Base-by-base conservation (phyloP, 2,888 invertebrate species). In the Dynastes grantii region DNA sequence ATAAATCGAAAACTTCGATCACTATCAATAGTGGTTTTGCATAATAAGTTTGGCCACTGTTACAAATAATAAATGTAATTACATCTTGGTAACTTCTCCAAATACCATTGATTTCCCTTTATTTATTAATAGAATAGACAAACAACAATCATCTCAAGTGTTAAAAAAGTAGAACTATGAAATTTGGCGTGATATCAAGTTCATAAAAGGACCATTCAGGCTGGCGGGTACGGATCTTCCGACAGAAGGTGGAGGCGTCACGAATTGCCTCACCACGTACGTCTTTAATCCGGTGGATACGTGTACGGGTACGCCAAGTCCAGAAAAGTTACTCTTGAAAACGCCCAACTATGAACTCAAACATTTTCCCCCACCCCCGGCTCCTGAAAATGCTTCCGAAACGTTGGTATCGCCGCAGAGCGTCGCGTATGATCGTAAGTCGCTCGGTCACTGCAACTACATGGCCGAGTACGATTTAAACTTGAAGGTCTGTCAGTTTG, bases 221-320 rank as follows among this genome's bases (percentile, higher is more conserved):
- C 87, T 88, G 88, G 88, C 88, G 87, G 87, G 86, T 81, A 85
- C 87, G 78, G 87, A 83, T 71, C 58, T 61, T 61, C 78, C 78
- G 45, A 78, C 80, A 73, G 82, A 84, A 68, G 84, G 82, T 77
- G 86, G 85, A 81, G 85, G 86, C 81, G 86, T 87, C 82, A 86
- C 86, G 78, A 87, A 90, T 79, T 89, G 90, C 77, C 85, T 89
- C 58, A 88, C 89, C 83, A 90, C 89, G 67, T 92, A 92, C 86
- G 91, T 91, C 13, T 92, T 92, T 81, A 91, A 92, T 84, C 88
- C 88, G 63, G 88, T 86, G 37, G 91, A 92, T 81, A 91, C 92
- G 79, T 92, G 92, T 87, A 92, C 92, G 0, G 92, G 92, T 81
- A 86, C 91, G 0, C 92, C 92, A 67, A 89, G 91, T 1, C 88